These are phyloP conservation scores for Neelides sp. DNA, from an alignment of 1,140 invertebrate genomes.

Conservation along the genomic window DNA sequence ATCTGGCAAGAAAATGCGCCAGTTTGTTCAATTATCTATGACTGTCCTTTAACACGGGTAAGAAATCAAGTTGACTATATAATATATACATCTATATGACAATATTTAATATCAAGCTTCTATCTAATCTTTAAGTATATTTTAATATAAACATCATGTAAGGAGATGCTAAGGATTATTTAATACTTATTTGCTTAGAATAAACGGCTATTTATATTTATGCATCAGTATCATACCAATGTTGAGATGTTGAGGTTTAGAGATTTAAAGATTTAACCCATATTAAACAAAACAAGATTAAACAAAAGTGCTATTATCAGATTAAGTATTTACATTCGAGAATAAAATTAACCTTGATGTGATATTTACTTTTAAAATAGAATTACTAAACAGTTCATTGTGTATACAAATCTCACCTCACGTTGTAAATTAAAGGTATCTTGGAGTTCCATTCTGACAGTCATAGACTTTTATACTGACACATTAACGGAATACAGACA, in stretches of 20 bases:
- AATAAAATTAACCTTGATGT: conserved; percentile 14
- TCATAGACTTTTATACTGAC: conserved; percentile 46
- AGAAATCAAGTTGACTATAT: conserved; percentile 10
- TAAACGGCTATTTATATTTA: no score
- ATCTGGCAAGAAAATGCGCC: conserved; percentile 49
- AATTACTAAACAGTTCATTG: no score
- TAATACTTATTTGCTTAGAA: conserved; percentile 7
- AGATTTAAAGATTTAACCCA: conserved; percentile 2
- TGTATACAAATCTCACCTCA: no score
- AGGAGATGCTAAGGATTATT: conserved; percentile 32
- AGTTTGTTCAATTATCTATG: conserved; percentile 52
- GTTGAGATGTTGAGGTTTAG: no score
- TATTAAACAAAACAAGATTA: not conserved
- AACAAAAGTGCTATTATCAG: not conserved
- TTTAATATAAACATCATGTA: conserved; percentile 40
- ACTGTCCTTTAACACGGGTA: conserved; percentile 50
- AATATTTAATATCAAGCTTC: conserved; percentile 1
- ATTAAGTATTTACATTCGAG: conserved; percentile 20
- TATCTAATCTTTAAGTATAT: not conserved
- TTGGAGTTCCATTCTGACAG: conserved; percentile 38
- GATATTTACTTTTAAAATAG: no score
- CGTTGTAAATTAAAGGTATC: conserved; percentile 41
- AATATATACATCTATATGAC: conserved; percentile 4
- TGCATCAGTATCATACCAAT: no score
- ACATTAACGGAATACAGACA: conserved; percentile 48